These are phyloP conservation scores for Hylomyscus alleni DNA, from an alignment of 2,797 vertebrate species.

Conservation along the genomic window DNA sequence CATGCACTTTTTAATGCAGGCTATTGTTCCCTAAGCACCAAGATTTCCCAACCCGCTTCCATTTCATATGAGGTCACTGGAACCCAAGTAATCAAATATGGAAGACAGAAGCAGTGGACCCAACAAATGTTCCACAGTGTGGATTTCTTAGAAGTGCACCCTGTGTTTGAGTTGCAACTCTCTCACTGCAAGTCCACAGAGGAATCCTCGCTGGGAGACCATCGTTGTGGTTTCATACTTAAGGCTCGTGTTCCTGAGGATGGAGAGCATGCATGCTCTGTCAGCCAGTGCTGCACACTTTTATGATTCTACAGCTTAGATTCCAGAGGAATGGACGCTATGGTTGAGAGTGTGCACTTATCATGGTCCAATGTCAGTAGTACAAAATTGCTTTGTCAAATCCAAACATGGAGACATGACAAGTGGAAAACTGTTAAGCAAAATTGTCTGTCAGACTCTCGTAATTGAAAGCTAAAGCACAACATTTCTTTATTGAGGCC, in stretches of 20 bases:
- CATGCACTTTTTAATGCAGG: constrained; percentile 91
- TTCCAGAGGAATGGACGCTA: constrained; percentile 61
- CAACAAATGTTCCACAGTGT: constrained; percentile 72
- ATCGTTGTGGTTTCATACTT: not conserved
- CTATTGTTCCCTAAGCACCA: constrained; percentile 90
- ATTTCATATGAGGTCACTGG: constrained; percentile 89
- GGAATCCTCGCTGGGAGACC: constrained; percentile 57
- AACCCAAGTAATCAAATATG: constrained; percentile 87
- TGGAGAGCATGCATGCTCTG: constrained; percentile 51
- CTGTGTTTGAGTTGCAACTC: constrained; percentile 71
- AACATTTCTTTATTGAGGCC: constrained; percentile 85
- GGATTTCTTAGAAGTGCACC: constrained; percentile 60
- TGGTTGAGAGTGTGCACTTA: constrained; percentile 12
- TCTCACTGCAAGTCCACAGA: constrained; percentile 74
- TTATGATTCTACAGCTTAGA: constrained; percentile 33
- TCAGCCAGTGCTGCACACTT: constrained; percentile 59
- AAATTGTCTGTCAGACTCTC: constrained; percentile 71
- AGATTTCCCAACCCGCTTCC: constrained; percentile 90
- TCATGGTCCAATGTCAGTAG: constrained; percentile 75
- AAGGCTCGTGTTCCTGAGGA: constrained; percentile 67
- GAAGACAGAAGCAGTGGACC: constrained; percentile 82
- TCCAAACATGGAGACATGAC: constrained; percentile 64
- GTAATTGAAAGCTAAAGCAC: constrained; percentile 73
- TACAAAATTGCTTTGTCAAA: constrained; percentile 77
- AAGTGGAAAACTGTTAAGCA: constrained; percentile 52